Conservation (phyloP, 2,113 vertebrate species). For the Ramphastos sulfuratus region DNA sequence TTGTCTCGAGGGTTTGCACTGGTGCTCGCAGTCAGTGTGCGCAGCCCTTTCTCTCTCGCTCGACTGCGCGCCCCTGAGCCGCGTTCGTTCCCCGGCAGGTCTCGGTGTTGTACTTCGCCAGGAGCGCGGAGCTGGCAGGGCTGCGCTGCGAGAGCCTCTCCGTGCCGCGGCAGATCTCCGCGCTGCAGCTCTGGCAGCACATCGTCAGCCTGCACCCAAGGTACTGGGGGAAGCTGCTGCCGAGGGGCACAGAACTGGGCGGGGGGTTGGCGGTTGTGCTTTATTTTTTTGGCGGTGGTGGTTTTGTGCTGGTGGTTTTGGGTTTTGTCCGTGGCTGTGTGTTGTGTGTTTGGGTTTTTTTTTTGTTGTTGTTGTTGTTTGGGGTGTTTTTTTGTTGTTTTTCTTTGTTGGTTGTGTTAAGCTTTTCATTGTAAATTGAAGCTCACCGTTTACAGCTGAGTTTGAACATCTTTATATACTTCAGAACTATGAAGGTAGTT, state of each 20-base stretch:
- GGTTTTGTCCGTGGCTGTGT: too few species aligned
- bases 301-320: too few species aligned
- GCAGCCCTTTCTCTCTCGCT: background rate
- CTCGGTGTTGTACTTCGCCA: slow-evolving; percentile 89
- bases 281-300: too few species aligned
- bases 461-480: fast-evolving
- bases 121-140: slow-evolving; percentile 88
- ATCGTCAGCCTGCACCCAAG: slow-evolving; percentile 84
- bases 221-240: slow-evolving; percentile 52
- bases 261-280: too few species aligned
- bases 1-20: background rate
- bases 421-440: too few species aligned
- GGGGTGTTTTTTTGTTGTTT: too few species aligned
- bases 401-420: too few species aligned
- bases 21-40: background rate
- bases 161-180: slow-evolving; percentile 79
- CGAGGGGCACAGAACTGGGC: fast-evolving
- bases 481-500: fast-evolving
- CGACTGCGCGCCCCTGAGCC: background rate
- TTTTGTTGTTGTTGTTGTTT: too few species aligned
- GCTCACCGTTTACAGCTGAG: fast-evolving
- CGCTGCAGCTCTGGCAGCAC: slow-evolving; percentile 85
- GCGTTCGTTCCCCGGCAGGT: slow-evolving; percentile 50
- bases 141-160: slow-evolving; percentile 78
- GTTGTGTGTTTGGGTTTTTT: too few species aligned